Base-by-base conservation (phyloP, 2,797 vertebrate species). In the Lerista edwardsae region DNA sequence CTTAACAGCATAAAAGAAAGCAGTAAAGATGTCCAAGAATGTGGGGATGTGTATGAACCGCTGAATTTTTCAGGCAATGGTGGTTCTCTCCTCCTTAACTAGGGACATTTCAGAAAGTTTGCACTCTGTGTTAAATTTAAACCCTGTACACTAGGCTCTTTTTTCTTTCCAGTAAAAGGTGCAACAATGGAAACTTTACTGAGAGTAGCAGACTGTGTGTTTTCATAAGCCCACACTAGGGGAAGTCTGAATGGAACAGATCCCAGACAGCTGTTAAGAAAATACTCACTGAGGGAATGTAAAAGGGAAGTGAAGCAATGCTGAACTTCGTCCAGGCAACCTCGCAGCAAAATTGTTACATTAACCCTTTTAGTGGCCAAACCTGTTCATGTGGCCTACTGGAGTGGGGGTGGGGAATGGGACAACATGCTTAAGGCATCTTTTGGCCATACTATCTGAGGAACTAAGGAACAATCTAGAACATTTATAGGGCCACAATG, bases 221-320 rank as follows among this genome's bases (percentile, higher is more conserved):
- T 88, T 89, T 86, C 84, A 79, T 86, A 90, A 88, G 86, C 85
- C 84, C 91, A 85, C 88, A 73, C 47, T 79, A 87, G 76, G 91
- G 86, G 84, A 90, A 86, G 91, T 73, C 88, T 89, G 92, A 88
- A 89, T 91, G 83, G 88, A 89, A 89, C 89, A 74, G 93, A 84
- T 85, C 91, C 87, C 92, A 93, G 92, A 92, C 93, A 91, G 91
- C 92, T 92, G 91, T 86, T 80, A 87, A 86, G 79, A 41, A 75
- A 80, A 75, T 87, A 82, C 79, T 85, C 85, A 72, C 80, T 15
- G 31, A 80, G 74, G 83, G 47, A 67, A 69, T 71, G 89, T 79
- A 83, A 85, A 82, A 84, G 69, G 86, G 87, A 92, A 94, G 71
- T 25, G 15, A 92, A 86, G 86, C 81, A 86, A 83, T 61, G 84